phyloP scores from a whole-genome alignment of 2,888 invertebrate genomes.

The Mythimna albipuncta region DNA sequence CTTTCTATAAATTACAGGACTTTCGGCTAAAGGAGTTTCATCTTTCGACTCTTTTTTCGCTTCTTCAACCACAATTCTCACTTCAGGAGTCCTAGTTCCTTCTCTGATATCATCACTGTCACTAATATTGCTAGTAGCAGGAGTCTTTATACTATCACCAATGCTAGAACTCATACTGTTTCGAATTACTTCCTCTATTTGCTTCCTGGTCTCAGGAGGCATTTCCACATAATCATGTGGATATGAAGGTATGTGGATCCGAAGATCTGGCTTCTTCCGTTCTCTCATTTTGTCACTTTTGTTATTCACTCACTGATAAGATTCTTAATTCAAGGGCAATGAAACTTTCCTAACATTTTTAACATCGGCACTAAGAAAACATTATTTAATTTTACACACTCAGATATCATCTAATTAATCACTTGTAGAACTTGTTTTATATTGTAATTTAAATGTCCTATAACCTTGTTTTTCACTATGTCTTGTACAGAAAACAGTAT shows the following conservation, averaged over 20 bases:
- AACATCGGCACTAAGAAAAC: constrained; percentile 29
- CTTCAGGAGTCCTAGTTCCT: constrained; percentile 80
- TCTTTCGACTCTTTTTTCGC: constrained; percentile 34
- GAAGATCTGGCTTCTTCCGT: constrained; percentile 84
- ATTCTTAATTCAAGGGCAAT: constrained; percentile 19
- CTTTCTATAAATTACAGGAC: constrained; percentile 71
- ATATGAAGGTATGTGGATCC: constrained; percentile 80
- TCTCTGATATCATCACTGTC: constrained; percentile 41
- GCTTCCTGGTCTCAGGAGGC: constrained; percentile 76
- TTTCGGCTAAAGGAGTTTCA: constrained; percentile 57
- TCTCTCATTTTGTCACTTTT: constrained; percentile 72
- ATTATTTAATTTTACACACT: constrained; percentile 42
- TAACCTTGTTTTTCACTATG: constrained; percentile 32
- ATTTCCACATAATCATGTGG: constrained; percentile 85
- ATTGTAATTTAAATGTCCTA: constrained; percentile 20
- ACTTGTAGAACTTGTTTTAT: constrained; percentile 9
- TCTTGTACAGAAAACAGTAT: constrained; percentile 54
- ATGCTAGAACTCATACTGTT: constrained; percentile 53
- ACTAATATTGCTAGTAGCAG: constrained; percentile 23
- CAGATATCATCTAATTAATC: constrained; percentile 19
- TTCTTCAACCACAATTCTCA: constrained; percentile 71
- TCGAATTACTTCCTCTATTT: constrained; percentile 71
- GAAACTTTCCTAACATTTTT: constrained; percentile 26
- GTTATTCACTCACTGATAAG: constrained; percentile 36
- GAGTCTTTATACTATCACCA: constrained; percentile 9